Conservation (phyloP, 2,797 vertebrate species). For the Carduelis carduelis region DNA sequence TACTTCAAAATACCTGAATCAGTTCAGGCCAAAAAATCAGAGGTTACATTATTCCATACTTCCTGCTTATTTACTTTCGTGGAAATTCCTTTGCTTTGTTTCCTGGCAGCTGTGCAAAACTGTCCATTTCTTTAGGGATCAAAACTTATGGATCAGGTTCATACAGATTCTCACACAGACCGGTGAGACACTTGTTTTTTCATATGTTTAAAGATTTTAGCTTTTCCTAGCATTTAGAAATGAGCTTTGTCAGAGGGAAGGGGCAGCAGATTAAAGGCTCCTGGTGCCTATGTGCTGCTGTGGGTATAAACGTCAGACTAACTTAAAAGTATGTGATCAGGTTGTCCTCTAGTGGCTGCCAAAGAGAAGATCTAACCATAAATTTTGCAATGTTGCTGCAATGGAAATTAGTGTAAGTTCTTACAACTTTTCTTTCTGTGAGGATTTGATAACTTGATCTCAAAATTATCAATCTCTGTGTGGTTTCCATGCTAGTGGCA, state of each 20-base stretch:
- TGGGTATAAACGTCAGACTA: not conserved
- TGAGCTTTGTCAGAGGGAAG: not conserved
- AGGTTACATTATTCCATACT: not conserved
- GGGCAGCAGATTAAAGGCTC: not conserved
- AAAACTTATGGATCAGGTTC: not conserved
- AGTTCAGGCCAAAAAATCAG: not conserved
- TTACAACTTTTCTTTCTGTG: not conserved
- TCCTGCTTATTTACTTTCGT: not conserved
- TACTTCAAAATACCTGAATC: not conserved
- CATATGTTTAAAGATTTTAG: not conserved
- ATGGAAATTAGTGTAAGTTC: not conserved
- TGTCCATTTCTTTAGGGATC: not conserved
- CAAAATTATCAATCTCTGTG: not conserved
- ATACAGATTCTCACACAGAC: not conserved
- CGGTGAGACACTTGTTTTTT: not conserved
- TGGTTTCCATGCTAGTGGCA: not conserved
- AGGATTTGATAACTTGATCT: not conserved
- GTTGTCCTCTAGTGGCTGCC: constrained; percentile 68
- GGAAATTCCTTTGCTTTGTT: not conserved
- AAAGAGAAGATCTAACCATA: constrained; percentile 46
- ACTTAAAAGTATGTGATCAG: constrained; percentile 49
- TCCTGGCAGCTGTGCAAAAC: not conserved
- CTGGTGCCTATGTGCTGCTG: not conserved
- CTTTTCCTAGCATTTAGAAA: rapidly evolving
- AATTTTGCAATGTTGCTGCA: constrained; percentile 3